phyloP scores from a whole-genome alignment of 23 tunicate genomes.

The Trididemnum miniatum region DNA sequence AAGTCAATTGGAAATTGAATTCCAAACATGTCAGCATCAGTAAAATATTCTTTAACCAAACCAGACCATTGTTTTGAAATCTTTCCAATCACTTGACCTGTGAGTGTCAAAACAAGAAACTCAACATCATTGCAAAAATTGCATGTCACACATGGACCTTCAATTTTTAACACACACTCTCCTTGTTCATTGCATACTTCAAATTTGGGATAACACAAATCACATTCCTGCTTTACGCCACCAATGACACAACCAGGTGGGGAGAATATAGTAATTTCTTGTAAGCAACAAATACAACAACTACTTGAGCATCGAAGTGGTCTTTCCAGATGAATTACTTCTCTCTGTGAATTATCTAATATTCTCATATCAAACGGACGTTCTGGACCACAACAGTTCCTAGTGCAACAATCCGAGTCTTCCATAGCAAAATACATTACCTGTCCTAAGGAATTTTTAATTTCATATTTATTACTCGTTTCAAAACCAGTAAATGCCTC shows the following conservation, averaged over 20 bases:
- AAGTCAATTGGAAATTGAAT: no score
- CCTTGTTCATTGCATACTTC: slow-evolving; percentile 58
- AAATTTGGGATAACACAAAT: slow-evolving; percentile 68
- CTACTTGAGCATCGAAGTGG: slow-evolving; percentile 76
- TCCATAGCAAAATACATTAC: slow-evolving; percentile 85
- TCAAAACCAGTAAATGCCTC: slow-evolving; percentile 79
- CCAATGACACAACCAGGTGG: slow-evolving; percentile 89
- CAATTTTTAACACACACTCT: slow-evolving; percentile 63
- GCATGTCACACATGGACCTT: slow-evolving; percentile 81
- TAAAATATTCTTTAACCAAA: slow-evolving; percentile 78
- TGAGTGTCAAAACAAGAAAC: slow-evolving; percentile 73
- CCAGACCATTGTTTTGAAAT: slow-evolving; percentile 88
- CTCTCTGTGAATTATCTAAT: slow-evolving; percentile 52
- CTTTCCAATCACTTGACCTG: slow-evolving; percentile 44
- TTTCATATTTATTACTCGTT: slow-evolving; percentile 75
- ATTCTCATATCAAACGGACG: slow-evolving; percentile 81
- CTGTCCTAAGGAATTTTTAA: slow-evolving; percentile 78
- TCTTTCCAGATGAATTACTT: slow-evolving; percentile 72
- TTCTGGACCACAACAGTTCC: slow-evolving; percentile 85
- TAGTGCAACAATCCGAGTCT: slow-evolving; percentile 73
- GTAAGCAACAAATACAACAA: slow-evolving; percentile 71
- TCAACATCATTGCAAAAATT: slow-evolving; percentile 76
- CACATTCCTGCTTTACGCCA: slow-evolving; percentile 64
- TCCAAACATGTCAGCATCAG: no score
- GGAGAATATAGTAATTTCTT: slow-evolving; percentile 63